Evolutionary conservation across 1,140 invertebrate species (phyloP).

Genomic region (Nymphalis io): DNA sequence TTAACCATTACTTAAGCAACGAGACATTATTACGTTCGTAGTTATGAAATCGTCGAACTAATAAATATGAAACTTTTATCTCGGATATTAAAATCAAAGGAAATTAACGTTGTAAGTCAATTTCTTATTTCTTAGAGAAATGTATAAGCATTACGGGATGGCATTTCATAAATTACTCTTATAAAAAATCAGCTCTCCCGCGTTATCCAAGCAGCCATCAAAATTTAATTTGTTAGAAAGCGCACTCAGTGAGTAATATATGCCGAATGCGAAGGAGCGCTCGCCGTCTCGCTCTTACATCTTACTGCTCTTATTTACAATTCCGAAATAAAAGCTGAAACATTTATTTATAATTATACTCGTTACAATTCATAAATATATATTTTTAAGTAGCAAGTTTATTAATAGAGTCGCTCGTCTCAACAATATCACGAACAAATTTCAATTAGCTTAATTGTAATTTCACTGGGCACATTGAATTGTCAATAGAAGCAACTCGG

Average conservation of each 20-base stretch:
- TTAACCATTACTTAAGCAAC: neutral
- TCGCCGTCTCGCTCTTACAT: slow-evolving; percentile 27
- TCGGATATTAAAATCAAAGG: slow-evolving; percentile 32
- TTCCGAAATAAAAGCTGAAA: neutral
- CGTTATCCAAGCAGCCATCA: slow-evolving; percentile 57
- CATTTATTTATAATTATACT: neutral
- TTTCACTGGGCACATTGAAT: no score
- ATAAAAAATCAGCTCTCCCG: slow-evolving; percentile 42
- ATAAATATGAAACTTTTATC: slow-evolving; percentile 14
- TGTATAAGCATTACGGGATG: slow-evolving; percentile 39
- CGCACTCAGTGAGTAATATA: slow-evolving; percentile 66
- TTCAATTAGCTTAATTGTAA: no score
- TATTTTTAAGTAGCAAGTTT: no score
- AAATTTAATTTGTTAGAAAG: slow-evolving; percentile 75
- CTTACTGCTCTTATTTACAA: slow-evolving; percentile 36
- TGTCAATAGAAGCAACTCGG: no score
- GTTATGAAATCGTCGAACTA: neutral
- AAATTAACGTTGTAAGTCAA: slow-evolving; percentile 28
- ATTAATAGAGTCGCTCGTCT: no score
- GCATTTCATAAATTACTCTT: slow-evolving; percentile 46
- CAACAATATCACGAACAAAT: no score
- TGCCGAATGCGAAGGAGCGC: slow-evolving; percentile 52
- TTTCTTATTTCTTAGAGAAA: slow-evolving; percentile 37
- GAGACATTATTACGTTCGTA: neutral
- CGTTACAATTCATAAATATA: no score